Evolutionary conservation across 2,888 invertebrate species (phyloP), one percentile per base, ranked within the genome.

Genomic region (Petrolisthes cinctipes): DNA sequence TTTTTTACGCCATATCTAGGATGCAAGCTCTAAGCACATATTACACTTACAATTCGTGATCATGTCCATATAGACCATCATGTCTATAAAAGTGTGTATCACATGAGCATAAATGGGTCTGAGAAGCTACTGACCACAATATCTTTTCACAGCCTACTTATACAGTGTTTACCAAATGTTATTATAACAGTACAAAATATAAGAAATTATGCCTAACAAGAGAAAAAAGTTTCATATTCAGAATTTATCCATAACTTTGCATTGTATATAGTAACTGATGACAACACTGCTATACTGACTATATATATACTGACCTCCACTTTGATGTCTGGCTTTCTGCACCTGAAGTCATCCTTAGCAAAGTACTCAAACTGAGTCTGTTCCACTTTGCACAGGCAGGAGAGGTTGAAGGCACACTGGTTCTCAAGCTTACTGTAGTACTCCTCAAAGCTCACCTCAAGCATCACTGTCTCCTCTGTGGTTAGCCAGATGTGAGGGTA

Each of bases 281-380:
- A 37, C 37, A 37, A 1, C 2, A 2, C 2, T 37, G 37, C 37
- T 37, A 37, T 37, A 37, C 37, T 37, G 37, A 37, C 37, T 37
- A 37, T 37, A 37, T 37, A 37, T 37, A 37, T 37, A 37, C 89
- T 91, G 92, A 94, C 94, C 92, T 94, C 94, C 89, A 98, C 96
- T 92, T 96, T 96, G 86, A 98, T 96, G 92, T 97, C 97, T 0
- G 98, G 98, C 92, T 97, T 97, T 56, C 97, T 94, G 5, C 97
- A 96, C 91, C 97, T 94, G 92, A 97, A 97, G 93, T 97, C 97
- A 91, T 97, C 97, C 93, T 97, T 96, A 0, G 96, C 97, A 92
- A 96, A 97, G 92, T 96, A 97, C 92, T 97, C 97, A 92, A 95
- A 97, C 87, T 96, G 95, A 0, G 95, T 97, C 87, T 96, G 96